Conservation (phyloP, 2,113 vertebrate genomes). For the Podilymbus podiceps region DNA sequence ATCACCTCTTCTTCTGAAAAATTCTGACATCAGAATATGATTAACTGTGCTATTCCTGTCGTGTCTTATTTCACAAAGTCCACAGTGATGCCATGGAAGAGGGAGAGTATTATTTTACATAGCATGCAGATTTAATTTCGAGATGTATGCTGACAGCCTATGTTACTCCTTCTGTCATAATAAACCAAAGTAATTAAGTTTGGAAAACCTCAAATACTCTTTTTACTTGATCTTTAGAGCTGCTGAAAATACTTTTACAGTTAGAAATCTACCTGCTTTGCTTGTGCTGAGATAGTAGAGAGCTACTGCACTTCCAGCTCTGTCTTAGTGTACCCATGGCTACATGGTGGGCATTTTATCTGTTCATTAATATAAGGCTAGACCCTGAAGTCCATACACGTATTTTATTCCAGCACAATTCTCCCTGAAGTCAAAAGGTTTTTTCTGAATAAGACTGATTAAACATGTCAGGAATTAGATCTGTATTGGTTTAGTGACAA, state of each 20-base stretch:
- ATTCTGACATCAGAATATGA: neutral
- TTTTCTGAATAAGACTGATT: neutral
- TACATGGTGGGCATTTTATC: neutral
- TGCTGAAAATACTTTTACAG: neutral
- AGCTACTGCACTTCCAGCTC: neutral
- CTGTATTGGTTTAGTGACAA: neutral
- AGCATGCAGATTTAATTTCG: neutral
- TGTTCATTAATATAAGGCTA: neutral
- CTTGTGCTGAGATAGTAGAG: neutral
- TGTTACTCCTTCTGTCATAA: neutral
- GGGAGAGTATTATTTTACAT: neutral
- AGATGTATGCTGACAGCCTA: neutral
- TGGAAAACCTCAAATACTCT: neutral
- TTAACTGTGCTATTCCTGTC: neutral
- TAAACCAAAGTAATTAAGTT: neutral
- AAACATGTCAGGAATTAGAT: neutral
- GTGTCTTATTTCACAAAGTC: neutral
- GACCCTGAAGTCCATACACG: neutral
- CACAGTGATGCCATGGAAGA: neutral
- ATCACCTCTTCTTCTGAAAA: neutral
- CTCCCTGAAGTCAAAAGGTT: neutral
- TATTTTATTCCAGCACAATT: neutral
- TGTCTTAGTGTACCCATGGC: neutral
- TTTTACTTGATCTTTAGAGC: neutral
- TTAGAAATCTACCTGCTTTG: neutral